These are phyloP conservation scores for Agrochola macilenta DNA, from an alignment of 2,888 invertebrate species.

Conservation along the genomic window DNA sequence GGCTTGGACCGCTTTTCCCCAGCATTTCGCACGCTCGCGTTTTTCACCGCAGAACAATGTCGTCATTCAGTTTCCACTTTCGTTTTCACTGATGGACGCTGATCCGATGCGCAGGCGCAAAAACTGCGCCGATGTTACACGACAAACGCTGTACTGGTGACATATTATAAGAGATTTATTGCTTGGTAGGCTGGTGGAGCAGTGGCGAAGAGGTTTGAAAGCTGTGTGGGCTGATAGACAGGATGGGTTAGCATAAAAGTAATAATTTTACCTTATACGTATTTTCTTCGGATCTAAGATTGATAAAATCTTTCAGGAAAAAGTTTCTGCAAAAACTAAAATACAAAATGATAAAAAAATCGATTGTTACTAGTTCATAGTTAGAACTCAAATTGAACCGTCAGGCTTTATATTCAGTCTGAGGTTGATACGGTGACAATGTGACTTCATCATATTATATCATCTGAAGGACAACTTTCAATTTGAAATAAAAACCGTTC, in stretches of 20 bases:
- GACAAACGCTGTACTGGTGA: slow-evolving; percentile 59
- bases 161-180: slow-evolving; percentile 50
- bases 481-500: too few relatives aligned
- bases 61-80: slow-evolving; percentile 89
- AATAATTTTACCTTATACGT: neutral
- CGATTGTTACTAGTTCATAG: too few relatives aligned
- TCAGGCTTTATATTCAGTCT: neutral
- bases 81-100: slow-evolving; percentile 84
- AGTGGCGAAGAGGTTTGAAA: neutral
- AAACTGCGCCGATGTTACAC: slow-evolving; percentile 72
- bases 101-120: slow-evolving; percentile 74
- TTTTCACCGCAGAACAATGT: slow-evolving; percentile 86
- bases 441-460: neutral
- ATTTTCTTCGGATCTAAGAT: neutral
- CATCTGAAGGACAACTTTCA: too few relatives aligned
- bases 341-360: too few relatives aligned
- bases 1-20: slow-evolving; percentile 71
- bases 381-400: neutral
- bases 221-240: too few relatives aligned
- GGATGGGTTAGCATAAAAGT: neutral
- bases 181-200: neutral
- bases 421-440: neutral
- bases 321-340: too few relatives aligned
- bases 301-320: too few relatives aligned
- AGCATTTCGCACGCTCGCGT: slow-evolving; percentile 75